Evolutionary conservation across 2,113 vertebrate species (phyloP).

Genomic region (Apodemus sylvaticus): DNA sequence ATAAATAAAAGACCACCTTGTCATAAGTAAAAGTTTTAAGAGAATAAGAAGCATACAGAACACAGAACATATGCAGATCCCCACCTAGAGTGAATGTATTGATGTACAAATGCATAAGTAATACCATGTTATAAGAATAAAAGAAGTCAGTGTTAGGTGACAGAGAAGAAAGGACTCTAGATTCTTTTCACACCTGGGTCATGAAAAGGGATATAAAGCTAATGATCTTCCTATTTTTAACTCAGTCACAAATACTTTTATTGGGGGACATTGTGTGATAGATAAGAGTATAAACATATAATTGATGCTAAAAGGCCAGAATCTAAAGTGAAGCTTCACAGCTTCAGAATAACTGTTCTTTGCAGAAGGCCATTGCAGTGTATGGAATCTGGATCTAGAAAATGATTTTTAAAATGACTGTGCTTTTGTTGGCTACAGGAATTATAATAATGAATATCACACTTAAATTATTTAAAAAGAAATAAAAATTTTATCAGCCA

Average conservation of each 20-base stretch:
- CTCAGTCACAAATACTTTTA: neutral
- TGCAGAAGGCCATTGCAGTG: neutral
- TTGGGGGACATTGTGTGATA: rapidly evolving
- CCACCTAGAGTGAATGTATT: neutral
- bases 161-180: neutral
- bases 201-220: neutral
- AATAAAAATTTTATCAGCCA: constrained; percentile 58
- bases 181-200: too few species aligned
- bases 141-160: neutral
- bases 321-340: neutral
- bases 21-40: neutral
- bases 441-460: constrained; percentile 68
- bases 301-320: too few species aligned
- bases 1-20: neutral
- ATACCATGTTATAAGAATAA: neutral
- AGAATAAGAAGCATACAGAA: neutral
- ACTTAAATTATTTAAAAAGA: constrained; percentile 71
- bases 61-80: too few species aligned
- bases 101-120: neutral
- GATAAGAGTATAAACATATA: neutral
- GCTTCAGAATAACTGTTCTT: neutral
- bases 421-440: neutral
- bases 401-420: neutral
- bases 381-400: too few species aligned
- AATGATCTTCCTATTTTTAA: neutral